Evolutionary conservation across 2,797 vertebrate species (phyloP).

Genomic region (Dipus sagitta): DNA sequence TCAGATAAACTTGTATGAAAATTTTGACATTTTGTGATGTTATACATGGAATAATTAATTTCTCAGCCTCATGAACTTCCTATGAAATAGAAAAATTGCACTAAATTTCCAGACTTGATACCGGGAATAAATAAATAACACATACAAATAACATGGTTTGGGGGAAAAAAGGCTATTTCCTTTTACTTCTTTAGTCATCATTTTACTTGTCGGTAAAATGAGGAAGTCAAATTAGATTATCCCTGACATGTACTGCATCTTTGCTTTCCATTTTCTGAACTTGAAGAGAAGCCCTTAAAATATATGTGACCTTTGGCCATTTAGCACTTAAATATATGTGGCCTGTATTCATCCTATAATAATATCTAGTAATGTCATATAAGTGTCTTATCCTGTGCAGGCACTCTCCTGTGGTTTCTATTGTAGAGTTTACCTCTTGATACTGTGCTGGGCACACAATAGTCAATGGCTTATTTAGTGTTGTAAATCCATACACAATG

Average conservation of each 20-base stretch:
- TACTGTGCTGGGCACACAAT: neutral
- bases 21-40: neutral
- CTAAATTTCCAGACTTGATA: neutral
- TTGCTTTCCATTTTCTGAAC: neutral
- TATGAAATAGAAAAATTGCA: neutral
- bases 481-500: neutral
- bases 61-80: neutral
- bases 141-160: neutral
- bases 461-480: constrained; percentile 1
- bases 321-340: neutral
- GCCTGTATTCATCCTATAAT: neutral
- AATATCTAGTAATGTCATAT: neutral
- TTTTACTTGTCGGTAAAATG: constrained; percentile 35
- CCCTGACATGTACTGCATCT: neutral
- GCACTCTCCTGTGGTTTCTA: neutral
- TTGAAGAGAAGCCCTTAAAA: neutral
- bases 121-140: neutral
- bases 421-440: neutral
- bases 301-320: neutral
- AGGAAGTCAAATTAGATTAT: neutral
- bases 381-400: neutral
- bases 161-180: neutral
- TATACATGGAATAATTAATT: neutral
- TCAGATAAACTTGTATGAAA: neutral
- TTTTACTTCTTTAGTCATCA: neutral